Evolutionary conservation across 2,888 invertebrate genomes (phyloP).

Genomic region (Sericinus montela): DNA sequence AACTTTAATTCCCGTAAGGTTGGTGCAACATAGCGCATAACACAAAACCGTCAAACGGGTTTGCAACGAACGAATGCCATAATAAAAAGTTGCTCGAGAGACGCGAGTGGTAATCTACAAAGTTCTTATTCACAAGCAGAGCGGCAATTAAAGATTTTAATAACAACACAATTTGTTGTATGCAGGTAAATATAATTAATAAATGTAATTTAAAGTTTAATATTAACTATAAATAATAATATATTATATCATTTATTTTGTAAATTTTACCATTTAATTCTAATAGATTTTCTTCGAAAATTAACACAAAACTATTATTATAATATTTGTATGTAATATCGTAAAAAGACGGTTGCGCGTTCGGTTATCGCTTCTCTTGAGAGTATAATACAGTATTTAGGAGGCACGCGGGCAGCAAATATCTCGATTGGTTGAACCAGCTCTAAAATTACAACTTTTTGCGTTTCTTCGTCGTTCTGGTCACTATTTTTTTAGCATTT

Average conservation of each 20-base stretch:
- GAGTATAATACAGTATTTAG: conserved; percentile 20
- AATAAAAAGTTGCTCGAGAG: conserved; percentile 63
- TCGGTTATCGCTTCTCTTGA: conserved; percentile 9
- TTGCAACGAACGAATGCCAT: conserved; percentile 61
- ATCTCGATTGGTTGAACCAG: conserved; percentile 61
- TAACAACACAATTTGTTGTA: neutral
- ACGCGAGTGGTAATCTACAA: conserved; percentile 28
- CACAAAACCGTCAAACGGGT: conserved; percentile 64
- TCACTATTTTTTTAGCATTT: conserved; percentile 51
- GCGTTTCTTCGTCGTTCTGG: conserved; percentile 41
- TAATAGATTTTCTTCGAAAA: too few relatives aligned
- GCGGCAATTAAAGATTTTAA: conserved; percentile 20
- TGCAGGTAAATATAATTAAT: too few relatives aligned
- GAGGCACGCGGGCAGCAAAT: conserved; percentile 36
- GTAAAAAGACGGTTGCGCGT: too few relatives aligned
- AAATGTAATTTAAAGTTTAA: too few relatives aligned
- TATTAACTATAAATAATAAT: too few relatives aligned
- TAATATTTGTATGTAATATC: too few relatives aligned
- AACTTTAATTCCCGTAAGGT: conserved; percentile 42
- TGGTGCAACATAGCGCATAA: conserved; percentile 50
- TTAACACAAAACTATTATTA: too few relatives aligned
- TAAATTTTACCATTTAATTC: too few relatives aligned
- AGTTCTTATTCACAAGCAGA: conserved; percentile 24
- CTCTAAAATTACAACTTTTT: conserved; percentile 68
- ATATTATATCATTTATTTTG: too few relatives aligned